Conservation (phyloP, 2,797 vertebrate genomes). For the Gila robusta region DNA sequence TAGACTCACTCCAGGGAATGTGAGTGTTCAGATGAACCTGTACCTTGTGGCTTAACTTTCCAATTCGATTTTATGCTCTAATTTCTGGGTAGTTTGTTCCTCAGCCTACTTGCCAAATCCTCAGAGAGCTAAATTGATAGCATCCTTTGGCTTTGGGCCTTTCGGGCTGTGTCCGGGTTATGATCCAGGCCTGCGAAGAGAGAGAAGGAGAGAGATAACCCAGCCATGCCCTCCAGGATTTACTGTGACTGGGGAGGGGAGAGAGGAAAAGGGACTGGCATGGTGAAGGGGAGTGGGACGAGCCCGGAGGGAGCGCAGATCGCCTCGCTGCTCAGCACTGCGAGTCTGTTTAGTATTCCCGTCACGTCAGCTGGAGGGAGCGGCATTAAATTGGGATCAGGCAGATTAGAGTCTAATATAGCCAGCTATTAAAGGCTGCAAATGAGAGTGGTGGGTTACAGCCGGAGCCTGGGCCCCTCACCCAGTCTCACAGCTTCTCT, state of each 20-base stretch:
- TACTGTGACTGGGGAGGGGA: slow-evolving; percentile 49
- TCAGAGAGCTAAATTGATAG: slow-evolving; percentile 57
- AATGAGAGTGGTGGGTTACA: slow-evolving; percentile 90
- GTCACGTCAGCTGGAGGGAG: slow-evolving; percentile 84
- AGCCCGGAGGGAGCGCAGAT: slow-evolving; percentile 81
- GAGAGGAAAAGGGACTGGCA: slow-evolving; percentile 57
- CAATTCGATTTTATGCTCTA: slow-evolving; percentile 38
- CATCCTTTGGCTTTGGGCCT: slow-evolving; percentile 55
- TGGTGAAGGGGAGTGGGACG: slow-evolving; percentile 84
- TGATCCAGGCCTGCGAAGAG: slow-evolving; percentile 60
- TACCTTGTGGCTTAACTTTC: slow-evolving; percentile 34
- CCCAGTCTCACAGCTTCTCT: slow-evolving; percentile 67
- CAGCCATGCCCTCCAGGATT: slow-evolving; percentile 58
- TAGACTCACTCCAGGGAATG: slow-evolving; percentile 39
- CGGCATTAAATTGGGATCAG: slow-evolving; percentile 99
- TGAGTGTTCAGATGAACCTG: slow-evolving; percentile 33
- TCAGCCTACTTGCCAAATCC: slow-evolving; percentile 48
- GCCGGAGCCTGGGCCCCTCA: slow-evolving; percentile 72
- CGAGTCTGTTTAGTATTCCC: slow-evolving; percentile 82
- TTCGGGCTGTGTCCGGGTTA: slow-evolving; percentile 59
- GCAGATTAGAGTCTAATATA: slow-evolving; percentile 98
- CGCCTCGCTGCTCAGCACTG: slow-evolving; percentile 76
- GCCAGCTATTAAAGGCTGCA: slow-evolving; percentile 92
- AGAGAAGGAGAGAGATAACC: slow-evolving; percentile 52
- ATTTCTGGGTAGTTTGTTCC: slow-evolving; percentile 45